Evolutionary conservation across 2,113 vertebrate species (phyloP).

Genomic region (Callionymus lyra): DNA sequence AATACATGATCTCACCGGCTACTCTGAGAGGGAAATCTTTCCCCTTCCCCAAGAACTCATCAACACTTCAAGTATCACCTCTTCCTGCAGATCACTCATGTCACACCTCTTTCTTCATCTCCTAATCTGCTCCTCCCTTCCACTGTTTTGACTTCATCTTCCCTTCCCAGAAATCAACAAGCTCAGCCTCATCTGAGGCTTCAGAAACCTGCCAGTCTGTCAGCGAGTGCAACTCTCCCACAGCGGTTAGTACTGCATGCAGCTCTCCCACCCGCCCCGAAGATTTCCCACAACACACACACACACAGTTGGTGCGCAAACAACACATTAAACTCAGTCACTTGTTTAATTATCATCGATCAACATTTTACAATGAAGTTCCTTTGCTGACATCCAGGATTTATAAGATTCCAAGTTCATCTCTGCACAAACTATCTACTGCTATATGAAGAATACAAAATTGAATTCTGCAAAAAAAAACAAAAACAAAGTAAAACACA

Average conservation of each 20-base stretch:
- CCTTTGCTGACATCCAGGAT: no score
- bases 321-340: no score
- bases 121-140: slow-evolving; percentile 3
- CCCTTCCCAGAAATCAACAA: slow-evolving; percentile 87
- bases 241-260: slow-evolving; percentile 78
- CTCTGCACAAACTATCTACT: no score
- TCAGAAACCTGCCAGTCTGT: slow-evolving; percentile 96
- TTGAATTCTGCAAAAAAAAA: no score
- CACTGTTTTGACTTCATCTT: slow-evolving; percentile 22
- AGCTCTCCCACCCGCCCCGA: slow-evolving; percentile 12
- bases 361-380: no score
- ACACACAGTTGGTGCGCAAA: slow-evolving; percentile 4
- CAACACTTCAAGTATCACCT: slow-evolving; percentile 15
- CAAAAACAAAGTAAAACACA: no score
- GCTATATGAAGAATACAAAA: no score
- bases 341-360: no score
- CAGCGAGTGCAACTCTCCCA: slow-evolving; percentile 97
- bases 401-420: no score
- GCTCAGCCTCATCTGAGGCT: slow-evolving; percentile 94
- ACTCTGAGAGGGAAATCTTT: slow-evolving; percentile 13
- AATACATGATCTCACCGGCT: slow-evolving; percentile 36
- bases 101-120: slow-evolving; percentile 12
- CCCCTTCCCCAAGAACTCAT: slow-evolving; percentile 25
- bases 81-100: slow-evolving; percentile 8
- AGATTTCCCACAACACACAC: slow-evolving; percentile 4